phyloP scores from a whole-genome alignment of 2,888 invertebrate species.

The Glyphotaelius pellucidus region DNA sequence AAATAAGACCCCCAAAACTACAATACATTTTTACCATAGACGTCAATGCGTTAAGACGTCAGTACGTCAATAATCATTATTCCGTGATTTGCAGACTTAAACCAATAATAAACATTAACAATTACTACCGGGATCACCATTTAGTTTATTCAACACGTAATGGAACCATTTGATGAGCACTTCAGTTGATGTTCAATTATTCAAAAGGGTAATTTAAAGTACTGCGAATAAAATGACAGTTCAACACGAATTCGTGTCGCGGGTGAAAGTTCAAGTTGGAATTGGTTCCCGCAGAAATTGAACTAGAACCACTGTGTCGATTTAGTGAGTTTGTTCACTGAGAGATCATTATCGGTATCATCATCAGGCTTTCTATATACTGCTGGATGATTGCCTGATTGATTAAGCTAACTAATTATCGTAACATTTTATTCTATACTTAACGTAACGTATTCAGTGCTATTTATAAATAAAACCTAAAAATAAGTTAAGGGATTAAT shows the following conservation, averaged over 20 bases:
- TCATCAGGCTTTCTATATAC: not conserved
- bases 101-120: not conserved
- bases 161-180: slow-evolving; percentile 28
- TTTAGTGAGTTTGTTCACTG: not conserved
- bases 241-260: slow-evolving; percentile 34
- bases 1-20: not conserved
- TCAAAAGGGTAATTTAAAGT: slow-evolving; percentile 24
- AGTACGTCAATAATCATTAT: not conserved
- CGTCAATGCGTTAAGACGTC: not conserved
- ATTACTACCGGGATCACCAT: not conserved
- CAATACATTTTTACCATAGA: not conserved
- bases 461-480: not conserved
- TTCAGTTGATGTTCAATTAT: slow-evolving; percentile 16
- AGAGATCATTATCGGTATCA: not conserved
- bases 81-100: not conserved
- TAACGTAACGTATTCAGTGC: not conserved
- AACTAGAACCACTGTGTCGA: not conserved
- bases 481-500: no score
- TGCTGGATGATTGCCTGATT: not conserved
- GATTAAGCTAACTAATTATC: not conserved
- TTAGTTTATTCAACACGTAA: slow-evolving; percentile 32
- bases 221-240: slow-evolving; percentile 28
- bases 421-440: not conserved
- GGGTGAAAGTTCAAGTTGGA: slow-evolving; percentile 14
- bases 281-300: not conserved